Conservation (phyloP, 2,113 vertebrate species). For the Grammomys surdaster region DNA sequence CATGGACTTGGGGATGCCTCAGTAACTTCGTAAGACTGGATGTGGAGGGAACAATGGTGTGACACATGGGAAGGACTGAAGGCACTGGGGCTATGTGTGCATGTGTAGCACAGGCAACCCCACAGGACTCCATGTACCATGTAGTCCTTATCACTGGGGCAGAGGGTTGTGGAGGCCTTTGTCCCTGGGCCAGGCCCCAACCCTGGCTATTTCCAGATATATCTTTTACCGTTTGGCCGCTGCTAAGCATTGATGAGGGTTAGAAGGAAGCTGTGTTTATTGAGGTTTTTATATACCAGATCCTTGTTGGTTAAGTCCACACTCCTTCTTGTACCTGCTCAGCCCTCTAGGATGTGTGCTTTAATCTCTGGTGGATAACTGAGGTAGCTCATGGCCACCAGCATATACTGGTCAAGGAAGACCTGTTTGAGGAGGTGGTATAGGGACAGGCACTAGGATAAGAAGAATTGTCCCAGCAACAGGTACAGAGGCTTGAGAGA, state of each 20-base stretch:
- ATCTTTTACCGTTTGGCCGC: background rate
- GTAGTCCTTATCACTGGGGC: rapidly evolving
- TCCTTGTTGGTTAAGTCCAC: background rate
- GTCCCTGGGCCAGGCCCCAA: too few relatives aligned
- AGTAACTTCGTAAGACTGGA: rapidly evolving
- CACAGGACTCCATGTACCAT: background rate
- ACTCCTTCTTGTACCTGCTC: background rate
- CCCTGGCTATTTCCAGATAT: background rate
- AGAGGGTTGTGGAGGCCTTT: background rate
- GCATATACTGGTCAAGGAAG: background rate
- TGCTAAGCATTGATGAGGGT: background rate
- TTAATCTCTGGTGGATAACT: background rate
- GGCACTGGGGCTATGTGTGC: background rate
- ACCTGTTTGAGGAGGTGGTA: background rate
- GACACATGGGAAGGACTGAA: background rate
- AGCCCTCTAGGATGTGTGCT: background rate
- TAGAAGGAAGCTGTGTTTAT: background rate
- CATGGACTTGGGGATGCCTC: background rate
- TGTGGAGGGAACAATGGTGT: background rate
- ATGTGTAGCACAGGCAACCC: background rate
- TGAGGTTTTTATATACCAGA: background rate
- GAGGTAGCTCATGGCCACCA: background rate
- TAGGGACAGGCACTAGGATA: background rate
- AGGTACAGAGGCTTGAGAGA: background rate
- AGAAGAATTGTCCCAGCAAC: background rate